Conservation (phyloP, 2,888 invertebrate genomes). For the Oxycera nigricornis region DNA sequence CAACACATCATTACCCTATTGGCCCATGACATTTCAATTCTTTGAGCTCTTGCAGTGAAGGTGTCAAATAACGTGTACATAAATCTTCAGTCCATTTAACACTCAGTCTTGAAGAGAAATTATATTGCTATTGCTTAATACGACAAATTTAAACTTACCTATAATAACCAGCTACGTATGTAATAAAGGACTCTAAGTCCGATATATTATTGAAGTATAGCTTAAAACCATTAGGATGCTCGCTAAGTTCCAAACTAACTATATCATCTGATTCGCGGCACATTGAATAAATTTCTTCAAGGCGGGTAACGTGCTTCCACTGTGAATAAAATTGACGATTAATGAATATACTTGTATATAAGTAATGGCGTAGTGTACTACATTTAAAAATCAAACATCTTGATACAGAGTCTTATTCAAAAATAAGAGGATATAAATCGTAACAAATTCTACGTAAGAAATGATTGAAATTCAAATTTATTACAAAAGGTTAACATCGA, state of each 20-base stretch:
- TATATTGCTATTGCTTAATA: conserved; percentile 17
- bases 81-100: conserved; percentile 92
- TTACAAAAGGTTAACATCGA: too few species aligned
- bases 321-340: too few species aligned
- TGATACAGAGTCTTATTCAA: too few species aligned
- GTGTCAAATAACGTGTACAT: conserved; percentile 81
- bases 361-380: too few species aligned
- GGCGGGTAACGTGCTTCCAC: conserved; percentile 78
- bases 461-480: too few species aligned
- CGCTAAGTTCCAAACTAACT: conserved; percentile 73
- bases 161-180: conserved; percentile 86
- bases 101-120: conserved; percentile 73
- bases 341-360: too few species aligned
- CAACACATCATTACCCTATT: conserved; percentile 71
- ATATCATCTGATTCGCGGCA: conserved; percentile 76
- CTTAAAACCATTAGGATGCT: conserved; percentile 61
- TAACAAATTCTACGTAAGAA: too few species aligned
- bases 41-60: conserved; percentile 76
- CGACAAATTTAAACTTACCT: conserved; percentile 60
- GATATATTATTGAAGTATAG: conserved; percentile 55
- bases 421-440: too few species aligned
- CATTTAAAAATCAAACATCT: too few species aligned
- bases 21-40: conserved; percentile 87
- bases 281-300: conserved; percentile 84
- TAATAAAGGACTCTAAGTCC: conserved; percentile 77